phyloP scores from a whole-genome alignment of 2,113 vertebrate species.

The Callionymus lyra region DNA sequence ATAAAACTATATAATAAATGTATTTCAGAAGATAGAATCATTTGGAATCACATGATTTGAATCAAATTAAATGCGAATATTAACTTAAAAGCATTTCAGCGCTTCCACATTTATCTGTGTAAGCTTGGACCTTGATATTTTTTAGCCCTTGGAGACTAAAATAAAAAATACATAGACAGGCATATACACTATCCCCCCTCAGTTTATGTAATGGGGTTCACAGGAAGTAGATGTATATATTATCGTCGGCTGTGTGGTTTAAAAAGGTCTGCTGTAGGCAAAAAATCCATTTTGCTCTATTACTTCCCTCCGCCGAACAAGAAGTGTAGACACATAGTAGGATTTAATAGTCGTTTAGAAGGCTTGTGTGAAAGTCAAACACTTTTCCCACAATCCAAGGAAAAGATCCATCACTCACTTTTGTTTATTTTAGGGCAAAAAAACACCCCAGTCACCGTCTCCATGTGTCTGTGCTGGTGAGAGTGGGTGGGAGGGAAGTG shows the following conservation, averaged over 20 bases:
- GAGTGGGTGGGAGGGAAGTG: constrained; percentile 23
- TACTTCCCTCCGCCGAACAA: constrained; percentile 13
- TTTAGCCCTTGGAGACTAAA: too few species aligned
- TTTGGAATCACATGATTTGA: too few species aligned
- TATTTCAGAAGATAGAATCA: too few species aligned
- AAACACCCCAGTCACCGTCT: constrained; percentile 32
- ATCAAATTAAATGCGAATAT: too few species aligned
- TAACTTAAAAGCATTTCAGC: too few species aligned
- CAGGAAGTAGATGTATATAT: too few species aligned
- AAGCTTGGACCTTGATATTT: too few species aligned
- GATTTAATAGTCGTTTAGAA: constrained; percentile 66
- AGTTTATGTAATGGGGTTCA: too few species aligned
- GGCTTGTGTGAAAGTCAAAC: constrained; percentile 72
- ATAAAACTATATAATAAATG: too few species aligned
- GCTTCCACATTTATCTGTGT: too few species aligned
- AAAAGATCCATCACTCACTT: constrained; percentile 66
- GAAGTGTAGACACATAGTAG: constrained; percentile 40
- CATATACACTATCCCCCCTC: too few species aligned
- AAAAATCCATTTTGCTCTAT: constrained; percentile 21
- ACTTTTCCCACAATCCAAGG: constrained; percentile 65
- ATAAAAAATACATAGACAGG: too few species aligned
- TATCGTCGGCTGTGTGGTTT: neutral
- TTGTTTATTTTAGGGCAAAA: constrained; percentile 68
- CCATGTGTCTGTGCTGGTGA: constrained; percentile 8
- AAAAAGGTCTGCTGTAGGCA: constrained; percentile 20